phyloP scores from a whole-genome alignment of 2,888 invertebrate species.

The Clitarchus hookeri region DNA sequence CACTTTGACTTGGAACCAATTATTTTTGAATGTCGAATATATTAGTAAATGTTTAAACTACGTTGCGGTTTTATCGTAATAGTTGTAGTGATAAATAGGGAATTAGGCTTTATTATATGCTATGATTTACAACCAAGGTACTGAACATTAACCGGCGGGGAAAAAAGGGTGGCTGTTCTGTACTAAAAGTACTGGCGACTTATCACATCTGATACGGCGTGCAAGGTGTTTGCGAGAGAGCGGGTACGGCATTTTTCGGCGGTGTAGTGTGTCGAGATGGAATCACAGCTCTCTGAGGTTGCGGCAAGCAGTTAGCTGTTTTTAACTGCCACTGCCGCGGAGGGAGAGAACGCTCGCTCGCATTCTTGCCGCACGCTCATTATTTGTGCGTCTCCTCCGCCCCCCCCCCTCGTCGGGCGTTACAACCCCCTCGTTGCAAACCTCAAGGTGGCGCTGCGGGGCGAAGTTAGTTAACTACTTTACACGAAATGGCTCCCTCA shows the following conservation, averaged over 20 bases:
- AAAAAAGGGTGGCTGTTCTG: too few relatives aligned
- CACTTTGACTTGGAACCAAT: too few relatives aligned
- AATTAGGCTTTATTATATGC: too few relatives aligned
- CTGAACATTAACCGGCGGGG: too few relatives aligned
- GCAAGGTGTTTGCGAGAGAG: not conserved
- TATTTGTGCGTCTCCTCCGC: slow-evolving; percentile 11
- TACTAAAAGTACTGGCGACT: too few relatives aligned
- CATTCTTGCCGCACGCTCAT: not conserved
- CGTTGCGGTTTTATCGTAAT: too few relatives aligned
- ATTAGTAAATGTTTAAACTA: too few relatives aligned
- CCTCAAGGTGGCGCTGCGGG: slow-evolving; percentile 36
- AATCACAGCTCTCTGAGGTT: not conserved
- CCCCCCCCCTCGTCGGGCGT: slow-evolving; percentile 18
- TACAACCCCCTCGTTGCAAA: slow-evolving; percentile 11
- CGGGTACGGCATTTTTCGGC: not conserved
- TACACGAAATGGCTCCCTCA: slow-evolving; percentile 39
- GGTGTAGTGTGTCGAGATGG: not conserved
- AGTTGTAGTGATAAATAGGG: too few relatives aligned
- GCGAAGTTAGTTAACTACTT: slow-evolving; percentile 42
- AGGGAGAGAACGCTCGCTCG: not conserved
- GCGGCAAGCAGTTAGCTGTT: not conserved
- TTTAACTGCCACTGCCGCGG: not conserved
- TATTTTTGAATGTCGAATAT: too few relatives aligned
- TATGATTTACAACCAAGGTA: too few relatives aligned
- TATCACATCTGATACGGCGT: too few relatives aligned